These are phyloP conservation scores for Formica selysi DNA, from an alignment of 1,140 invertebrate species.

Conservation along the genomic window DNA sequence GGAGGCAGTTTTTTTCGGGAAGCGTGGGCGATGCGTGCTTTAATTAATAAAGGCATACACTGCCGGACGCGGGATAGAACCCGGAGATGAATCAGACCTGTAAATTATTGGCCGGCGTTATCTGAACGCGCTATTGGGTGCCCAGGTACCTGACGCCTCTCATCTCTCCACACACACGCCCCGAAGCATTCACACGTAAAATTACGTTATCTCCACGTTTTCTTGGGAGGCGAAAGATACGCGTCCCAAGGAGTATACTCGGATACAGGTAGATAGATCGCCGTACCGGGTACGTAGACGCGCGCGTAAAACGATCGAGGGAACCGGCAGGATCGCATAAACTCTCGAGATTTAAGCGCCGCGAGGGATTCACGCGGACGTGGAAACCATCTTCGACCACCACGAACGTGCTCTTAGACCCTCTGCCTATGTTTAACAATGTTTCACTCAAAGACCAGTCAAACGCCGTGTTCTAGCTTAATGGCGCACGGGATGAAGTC, in stretches of 20 bases:
- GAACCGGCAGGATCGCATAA: slow-evolving; percentile 75
- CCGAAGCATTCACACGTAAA: slow-evolving; percentile 79
- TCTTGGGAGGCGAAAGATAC: slow-evolving; percentile 76
- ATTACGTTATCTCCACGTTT: slow-evolving; percentile 82
- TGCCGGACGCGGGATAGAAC: slow-evolving; percentile 50
- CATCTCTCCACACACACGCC: slow-evolving; percentile 59
- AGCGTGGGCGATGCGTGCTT: slow-evolving; percentile 70
- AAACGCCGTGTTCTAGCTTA: slow-evolving; percentile 63
- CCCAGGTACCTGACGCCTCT: slow-evolving; percentile 78
- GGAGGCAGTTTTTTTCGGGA: slow-evolving; percentile 32
- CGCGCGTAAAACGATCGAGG: slow-evolving; percentile 75
- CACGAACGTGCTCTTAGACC: slow-evolving; percentile 70
- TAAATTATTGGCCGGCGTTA: slow-evolving; percentile 82
- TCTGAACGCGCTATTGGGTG: slow-evolving; percentile 79
- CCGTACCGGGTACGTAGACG: slow-evolving; percentile 70
- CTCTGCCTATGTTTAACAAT: slow-evolving; percentile 60
- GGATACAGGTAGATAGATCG: slow-evolving; percentile 75
- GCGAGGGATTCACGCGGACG: slow-evolving; percentile 62
- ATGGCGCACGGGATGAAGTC: slow-evolving; percentile 44
- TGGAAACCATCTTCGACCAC: slow-evolving; percentile 74
- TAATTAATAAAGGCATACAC: slow-evolving; percentile 83
- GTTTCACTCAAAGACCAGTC: slow-evolving; percentile 67
- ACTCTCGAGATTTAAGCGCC: slow-evolving; percentile 73
- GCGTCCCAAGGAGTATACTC: slow-evolving; percentile 63
- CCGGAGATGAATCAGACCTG: slow-evolving; percentile 79